These are phyloP conservation scores for Adineta ricciae DNA, from an alignment of 2,888 invertebrate species.

Conservation along the genomic window DNA sequence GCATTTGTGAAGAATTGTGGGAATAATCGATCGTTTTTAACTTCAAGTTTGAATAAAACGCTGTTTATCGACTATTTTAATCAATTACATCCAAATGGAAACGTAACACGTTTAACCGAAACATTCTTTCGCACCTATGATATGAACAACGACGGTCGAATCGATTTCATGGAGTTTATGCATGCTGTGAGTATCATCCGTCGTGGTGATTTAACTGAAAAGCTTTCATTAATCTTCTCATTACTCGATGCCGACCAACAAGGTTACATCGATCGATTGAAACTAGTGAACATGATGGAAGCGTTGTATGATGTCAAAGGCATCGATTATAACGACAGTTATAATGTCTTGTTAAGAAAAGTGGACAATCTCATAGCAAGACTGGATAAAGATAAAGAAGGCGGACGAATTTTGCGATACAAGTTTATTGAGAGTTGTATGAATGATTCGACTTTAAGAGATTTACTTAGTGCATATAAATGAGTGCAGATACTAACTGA, in stretches of 20 bases:
- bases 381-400: background rate
- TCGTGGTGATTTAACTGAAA: background rate
- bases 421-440: constrained; percentile 9
- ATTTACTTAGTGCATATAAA: background rate
- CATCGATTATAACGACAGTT: background rate
- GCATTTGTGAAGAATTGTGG: background rate
- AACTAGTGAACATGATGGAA: constrained; percentile 6
- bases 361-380: background rate
- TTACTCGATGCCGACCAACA: background rate
- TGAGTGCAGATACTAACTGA: background rate
- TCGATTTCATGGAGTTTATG: constrained; percentile 20
- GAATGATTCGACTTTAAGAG: background rate
- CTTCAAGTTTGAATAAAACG: background rate
- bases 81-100: background rate
- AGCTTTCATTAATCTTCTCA: background rate
- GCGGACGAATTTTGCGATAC: background rate
- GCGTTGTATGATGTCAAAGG: background rate
- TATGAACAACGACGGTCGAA: background rate
- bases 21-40: background rate
- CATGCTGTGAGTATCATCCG: background rate
- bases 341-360: background rate
- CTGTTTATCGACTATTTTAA: background rate
- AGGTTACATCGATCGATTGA: constrained; percentile 3
- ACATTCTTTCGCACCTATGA: background rate
- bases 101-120: background rate